Evolutionary conservation across 2,113 vertebrate species (phyloP).

Genomic region (Microtus montanus): DNA sequence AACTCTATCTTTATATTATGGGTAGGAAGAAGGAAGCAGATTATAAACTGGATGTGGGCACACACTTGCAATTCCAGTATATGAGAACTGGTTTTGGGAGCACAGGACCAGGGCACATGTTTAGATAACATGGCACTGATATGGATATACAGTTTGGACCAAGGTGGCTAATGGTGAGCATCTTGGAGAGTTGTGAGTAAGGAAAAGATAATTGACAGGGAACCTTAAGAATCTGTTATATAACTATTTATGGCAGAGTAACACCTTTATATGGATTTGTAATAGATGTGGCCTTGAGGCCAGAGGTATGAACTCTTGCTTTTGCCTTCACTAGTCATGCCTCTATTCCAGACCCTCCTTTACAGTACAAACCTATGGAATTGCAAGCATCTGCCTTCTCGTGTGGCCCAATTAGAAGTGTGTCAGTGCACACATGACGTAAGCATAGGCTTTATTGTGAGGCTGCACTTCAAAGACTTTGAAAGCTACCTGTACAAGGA

Average conservation of each 20-base stretch:
- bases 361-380: conserved; percentile 45
- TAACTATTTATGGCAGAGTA: neutral
- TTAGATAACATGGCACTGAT: neutral
- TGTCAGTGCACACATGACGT: neutral
- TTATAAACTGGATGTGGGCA: neutral
- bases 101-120: neutral
- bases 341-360: conserved; percentile 57
- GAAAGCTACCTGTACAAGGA: neutral
- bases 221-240: neutral
- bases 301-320: neutral
- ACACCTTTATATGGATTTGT: neutral
- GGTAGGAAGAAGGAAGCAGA: neutral
- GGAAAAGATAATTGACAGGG: neutral
- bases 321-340: neutral
- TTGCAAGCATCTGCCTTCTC: conserved; percentile 43
- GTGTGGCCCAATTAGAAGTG: neutral
- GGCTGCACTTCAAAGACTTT: neutral
- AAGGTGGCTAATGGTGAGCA: neutral
- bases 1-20: neutral
- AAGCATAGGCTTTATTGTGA: neutral
- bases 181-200: neutral
- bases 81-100: neutral
- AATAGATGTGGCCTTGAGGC: neutral
- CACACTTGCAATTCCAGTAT: neutral
- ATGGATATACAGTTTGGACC: neutral